Base-by-base conservation (phyloP, 2,888 invertebrate genomes). In the Pterostichus madidus region DNA sequence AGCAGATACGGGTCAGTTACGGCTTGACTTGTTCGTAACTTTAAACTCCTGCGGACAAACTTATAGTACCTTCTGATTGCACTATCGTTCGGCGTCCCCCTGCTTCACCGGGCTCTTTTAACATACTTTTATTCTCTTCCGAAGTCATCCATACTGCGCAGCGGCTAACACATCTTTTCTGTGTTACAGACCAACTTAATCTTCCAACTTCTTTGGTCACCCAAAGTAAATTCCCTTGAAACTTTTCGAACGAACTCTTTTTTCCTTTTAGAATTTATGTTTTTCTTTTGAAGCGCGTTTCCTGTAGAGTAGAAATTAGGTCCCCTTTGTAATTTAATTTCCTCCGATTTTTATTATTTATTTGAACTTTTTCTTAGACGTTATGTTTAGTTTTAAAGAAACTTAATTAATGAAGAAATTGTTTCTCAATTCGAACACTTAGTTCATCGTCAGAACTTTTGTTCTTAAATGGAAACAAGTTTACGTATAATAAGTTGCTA, bases 191-290 rank as follows among this genome's bases (percentile, higher is more conserved):
- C 35, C 71, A 73, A 80, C 59, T 80, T 73, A 80, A 80, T 80
- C 80, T 80, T 71, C 80, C 80, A 56, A 80, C 53, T 80, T 80
- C 52, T 49, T 73, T 73, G 71, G 80, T 80, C 80, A 79, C 80
- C 80, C 68, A 73, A 80, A 80, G 80, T 80, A 80, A 80, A 80
- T 71, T 80, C 80, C 79, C 79, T 79, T 32, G 79, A 79, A 79
- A 79, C 79, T 79, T 79, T 79, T 32, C 68, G 64, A 52, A 78
- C 61, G 17, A 24, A 31, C 49, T 79, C 68, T 68, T 79, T 79
- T 76, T 68, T 79, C 44, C 68, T 79, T 68, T 64, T 79, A 64
- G 49, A 79, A 79, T 80, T 80, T 80, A 80, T 80, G 80, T 80
- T 80, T 73, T 80, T 73, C 73, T 80, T 79, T 64, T 52, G 39